phyloP scores from a whole-genome alignment of 1,140 invertebrate species.

The Pollicipes pollicipes region DNA sequence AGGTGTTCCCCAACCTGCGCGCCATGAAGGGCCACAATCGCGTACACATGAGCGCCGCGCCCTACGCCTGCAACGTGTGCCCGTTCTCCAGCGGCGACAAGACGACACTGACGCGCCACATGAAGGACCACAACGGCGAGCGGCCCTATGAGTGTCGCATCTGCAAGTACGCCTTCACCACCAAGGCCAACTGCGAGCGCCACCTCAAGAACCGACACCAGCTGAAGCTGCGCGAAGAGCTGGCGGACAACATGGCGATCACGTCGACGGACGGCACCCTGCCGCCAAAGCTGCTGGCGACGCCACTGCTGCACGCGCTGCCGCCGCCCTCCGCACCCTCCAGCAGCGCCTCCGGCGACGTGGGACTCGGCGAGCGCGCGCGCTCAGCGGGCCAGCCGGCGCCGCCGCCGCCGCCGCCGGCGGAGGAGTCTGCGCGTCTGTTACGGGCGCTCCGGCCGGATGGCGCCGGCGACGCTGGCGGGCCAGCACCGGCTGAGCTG shows the following conservation, averaged over 20 bases:
- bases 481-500: background rate
- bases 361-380: constrained; percentile 67
- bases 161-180: constrained; percentile 90
- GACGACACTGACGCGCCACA: constrained; percentile 66
- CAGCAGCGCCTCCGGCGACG: constrained; percentile 69
- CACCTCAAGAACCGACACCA: constrained; percentile 49
- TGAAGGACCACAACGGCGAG: constrained; percentile 85
- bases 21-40: constrained; percentile 72
- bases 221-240: background rate
- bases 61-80: constrained; percentile 81
- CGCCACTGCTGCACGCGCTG: background rate
- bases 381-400: constrained; percentile 68
- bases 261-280: background rate
- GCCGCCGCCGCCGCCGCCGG: constrained; percentile 23
- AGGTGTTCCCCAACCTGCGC: constrained; percentile 69
- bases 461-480: constrained; percentile 23
- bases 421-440: no score
- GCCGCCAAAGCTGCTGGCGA: no score
- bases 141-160: constrained; percentile 81
- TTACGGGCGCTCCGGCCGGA: constrained; percentile 55
- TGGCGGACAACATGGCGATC: background rate
- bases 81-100: constrained; percentile 75
- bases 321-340: constrained; percentile 36
- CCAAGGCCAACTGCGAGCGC: constrained; percentile 70
- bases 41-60: constrained; percentile 33